Conservation (phyloP, 2,113 vertebrate genomes). For the Amphiprion ocellaris region DNA sequence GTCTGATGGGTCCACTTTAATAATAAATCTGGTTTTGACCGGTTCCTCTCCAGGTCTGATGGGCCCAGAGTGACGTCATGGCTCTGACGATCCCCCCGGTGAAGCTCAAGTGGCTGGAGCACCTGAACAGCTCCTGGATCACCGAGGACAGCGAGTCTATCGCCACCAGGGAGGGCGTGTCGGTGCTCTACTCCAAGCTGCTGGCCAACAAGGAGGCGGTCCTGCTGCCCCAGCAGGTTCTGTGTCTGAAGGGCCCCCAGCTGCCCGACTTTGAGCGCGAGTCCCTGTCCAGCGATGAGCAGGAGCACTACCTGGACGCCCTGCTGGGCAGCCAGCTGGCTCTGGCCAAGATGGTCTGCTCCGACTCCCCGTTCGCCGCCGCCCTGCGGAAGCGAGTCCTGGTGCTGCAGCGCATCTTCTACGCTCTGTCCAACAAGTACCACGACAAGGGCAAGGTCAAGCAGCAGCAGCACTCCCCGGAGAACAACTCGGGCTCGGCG, state of each 20-base stretch:
- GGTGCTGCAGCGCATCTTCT: conserved; percentile 96
- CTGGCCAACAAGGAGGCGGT: conserved; percentile 97
- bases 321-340: conserved; percentile 97
- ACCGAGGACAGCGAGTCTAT: conserved; percentile 99
- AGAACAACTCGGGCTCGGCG: conserved; percentile 90
- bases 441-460: conserved; percentile 97
- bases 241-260: conserved; percentile 98
- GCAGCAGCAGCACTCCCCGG: conserved; percentile 95
- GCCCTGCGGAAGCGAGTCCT: conserved; percentile 94
- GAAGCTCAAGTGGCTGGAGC: conserved; percentile 99
- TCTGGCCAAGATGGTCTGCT: conserved; percentile 98
- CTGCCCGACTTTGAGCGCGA: conserved; percentile 98
- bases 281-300: conserved; percentile 96
- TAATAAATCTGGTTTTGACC: too few relatives aligned
- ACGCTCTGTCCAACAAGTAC: conserved; percentile 98
- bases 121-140: conserved; percentile 99
- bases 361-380: conserved; percentile 96
- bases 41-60: conserved; percentile 85
- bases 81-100: conserved; percentile 96
- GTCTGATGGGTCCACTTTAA: too few relatives aligned
- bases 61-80: conserved; percentile 92
- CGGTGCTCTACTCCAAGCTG: conserved; percentile 92
- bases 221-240: conserved; percentile 95
- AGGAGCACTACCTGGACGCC: conserved; percentile 98
- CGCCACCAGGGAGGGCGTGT: conserved; percentile 95